A percentile compares a stretch with the other conserved stretches of the same genome.
These are phyloP conservation scores for Aldrovandia affinis DNA, from an alignment of 2,797 vertebrate species.

Conservation along the genomic window DNA sequence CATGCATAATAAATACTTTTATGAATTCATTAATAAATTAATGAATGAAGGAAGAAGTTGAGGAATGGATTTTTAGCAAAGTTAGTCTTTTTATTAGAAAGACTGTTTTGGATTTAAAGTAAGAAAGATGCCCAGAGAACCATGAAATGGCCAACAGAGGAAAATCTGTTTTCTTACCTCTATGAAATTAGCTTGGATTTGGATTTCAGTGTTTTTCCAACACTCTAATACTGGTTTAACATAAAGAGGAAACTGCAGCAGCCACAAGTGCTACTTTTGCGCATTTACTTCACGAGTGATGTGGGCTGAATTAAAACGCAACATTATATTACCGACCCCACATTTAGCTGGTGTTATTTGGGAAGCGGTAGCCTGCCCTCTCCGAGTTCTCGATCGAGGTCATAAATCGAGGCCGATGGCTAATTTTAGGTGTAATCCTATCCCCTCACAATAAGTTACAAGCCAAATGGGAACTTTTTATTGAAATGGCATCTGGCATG, in stretches of 20 bases:
- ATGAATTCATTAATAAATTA: not conserved
- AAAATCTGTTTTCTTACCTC: not conserved
- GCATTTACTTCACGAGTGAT: not conserved
- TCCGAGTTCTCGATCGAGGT: constrained; percentile 85
- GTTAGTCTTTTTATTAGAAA: too few relatives aligned
- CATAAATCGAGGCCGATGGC: constrained; percentile 91
- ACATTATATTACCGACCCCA: not conserved
- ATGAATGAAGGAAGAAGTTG: not conserved
- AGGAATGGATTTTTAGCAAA: not conserved
- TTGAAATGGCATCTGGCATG: constrained; percentile 67
- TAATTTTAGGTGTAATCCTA: constrained; percentile 95
- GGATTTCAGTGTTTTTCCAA: not conserved
- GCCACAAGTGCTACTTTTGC: not conserved
- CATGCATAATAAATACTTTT: not conserved
- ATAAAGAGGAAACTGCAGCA: not conserved
- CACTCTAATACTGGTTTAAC: not conserved
- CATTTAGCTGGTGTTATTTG: not conserved
- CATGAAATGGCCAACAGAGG: too few relatives aligned
- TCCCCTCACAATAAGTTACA: constrained; percentile 89
- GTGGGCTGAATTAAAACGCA: not conserved
- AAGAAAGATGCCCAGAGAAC: too few relatives aligned
- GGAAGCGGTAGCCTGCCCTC: constrained; percentile 69
- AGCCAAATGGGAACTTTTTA: constrained; percentile 82
- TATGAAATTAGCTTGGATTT: not conserved
- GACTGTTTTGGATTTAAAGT: too few relatives aligned